Evolutionary conservation across 2,797 vertebrate species (phyloP).

Genomic region (Bovichtus diacanthus): DNA sequence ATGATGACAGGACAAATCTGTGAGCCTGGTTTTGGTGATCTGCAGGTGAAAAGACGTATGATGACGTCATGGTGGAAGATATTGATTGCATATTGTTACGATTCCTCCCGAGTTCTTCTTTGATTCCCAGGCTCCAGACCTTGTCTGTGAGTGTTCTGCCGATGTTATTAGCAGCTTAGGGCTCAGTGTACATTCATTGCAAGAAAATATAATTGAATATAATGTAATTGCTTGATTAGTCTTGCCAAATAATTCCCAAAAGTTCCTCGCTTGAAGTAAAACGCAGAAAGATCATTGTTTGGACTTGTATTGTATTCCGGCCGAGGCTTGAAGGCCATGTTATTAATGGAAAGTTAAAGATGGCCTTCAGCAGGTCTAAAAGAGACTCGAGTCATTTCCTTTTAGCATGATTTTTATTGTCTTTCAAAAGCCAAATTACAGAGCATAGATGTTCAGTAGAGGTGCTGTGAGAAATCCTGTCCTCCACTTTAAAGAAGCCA

Average conservation of each 20-base stretch:
- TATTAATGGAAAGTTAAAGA: constrained; percentile 7
- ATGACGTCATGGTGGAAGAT: no score
- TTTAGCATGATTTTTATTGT: constrained; percentile 37
- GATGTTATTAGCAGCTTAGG: background rate
- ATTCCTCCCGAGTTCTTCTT: background rate
- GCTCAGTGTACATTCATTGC: background rate
- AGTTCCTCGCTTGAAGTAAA: background rate
- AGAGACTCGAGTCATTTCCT: constrained; percentile 29
- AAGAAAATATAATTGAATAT: background rate
- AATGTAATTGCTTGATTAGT: background rate
- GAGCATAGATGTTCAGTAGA: constrained; percentile 30
- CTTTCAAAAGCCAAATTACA: constrained; percentile 43
- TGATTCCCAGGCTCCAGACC: background rate
- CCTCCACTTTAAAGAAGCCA: constrained; percentile 43
- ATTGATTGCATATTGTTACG: no score
- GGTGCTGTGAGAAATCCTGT: constrained; percentile 44
- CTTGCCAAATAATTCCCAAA: background rate
- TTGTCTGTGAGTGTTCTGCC: background rate
- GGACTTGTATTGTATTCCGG: background rate
- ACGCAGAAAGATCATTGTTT: background rate
- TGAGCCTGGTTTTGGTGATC: no score
- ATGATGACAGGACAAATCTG: no score
- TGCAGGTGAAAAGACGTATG: no score
- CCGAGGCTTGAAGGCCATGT: background rate
- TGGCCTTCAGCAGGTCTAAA: constrained; percentile 15